phyloP scores from a whole-genome alignment of 1,140 invertebrate species.

The Planococcus citri region DNA sequence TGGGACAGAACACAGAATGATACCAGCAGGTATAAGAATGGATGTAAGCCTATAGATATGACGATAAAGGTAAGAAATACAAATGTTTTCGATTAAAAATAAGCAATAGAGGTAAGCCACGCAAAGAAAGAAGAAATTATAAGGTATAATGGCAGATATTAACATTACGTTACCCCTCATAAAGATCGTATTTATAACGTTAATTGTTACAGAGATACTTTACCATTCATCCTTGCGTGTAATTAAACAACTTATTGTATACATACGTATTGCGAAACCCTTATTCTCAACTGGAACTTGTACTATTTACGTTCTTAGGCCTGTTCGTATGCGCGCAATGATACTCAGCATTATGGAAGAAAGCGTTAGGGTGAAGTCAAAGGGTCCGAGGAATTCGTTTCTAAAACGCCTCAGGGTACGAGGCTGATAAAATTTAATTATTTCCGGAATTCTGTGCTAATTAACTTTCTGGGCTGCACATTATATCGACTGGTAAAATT shows the following conservation, averaged over 20 bases:
- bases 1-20: too few species aligned
- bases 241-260: constrained; percentile 4
- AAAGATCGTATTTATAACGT: constrained; percentile 7
- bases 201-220: neutral
- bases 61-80: too few species aligned
- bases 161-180: neutral
- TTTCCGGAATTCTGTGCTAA: constrained; percentile 19
- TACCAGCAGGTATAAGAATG: too few species aligned
- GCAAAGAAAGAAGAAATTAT: neutral
- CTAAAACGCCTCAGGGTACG: neutral
- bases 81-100: neutral
- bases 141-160: neutral
- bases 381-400: constrained; percentile 19
- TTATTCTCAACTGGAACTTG: neutral
- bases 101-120: neutral
- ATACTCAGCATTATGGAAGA: neutral
- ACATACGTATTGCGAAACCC: constrained; percentile 2
- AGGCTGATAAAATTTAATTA: constrained; percentile 20
- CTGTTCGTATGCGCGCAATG: neutral
- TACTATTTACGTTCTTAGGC: neutral
- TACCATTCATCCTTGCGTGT: neutral
- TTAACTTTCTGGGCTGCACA: constrained; percentile 9
- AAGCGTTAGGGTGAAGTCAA: neutral
- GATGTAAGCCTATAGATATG: too few species aligned
- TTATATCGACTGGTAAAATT: constrained; percentile 8